These are phyloP conservation scores for Myioborus miniatus DNA, from an alignment of 2,797 vertebrate genomes.

Conservation along the genomic window DNA sequence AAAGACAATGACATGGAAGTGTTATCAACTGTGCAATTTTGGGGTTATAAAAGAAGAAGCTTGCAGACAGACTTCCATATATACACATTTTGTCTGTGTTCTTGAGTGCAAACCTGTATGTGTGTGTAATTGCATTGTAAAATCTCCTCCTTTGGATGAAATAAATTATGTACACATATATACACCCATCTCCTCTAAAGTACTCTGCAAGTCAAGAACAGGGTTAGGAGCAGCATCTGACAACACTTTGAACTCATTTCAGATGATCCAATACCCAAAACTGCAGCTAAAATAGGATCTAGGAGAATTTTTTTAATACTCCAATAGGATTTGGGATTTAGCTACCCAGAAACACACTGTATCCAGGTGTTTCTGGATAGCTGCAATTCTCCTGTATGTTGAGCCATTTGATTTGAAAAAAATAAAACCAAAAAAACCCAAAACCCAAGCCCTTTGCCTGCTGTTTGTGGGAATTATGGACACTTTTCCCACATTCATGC, in stretches of 20 bases:
- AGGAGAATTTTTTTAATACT: background rate
- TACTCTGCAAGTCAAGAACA: background rate
- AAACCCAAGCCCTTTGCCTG: background rate
- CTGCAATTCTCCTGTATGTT: background rate
- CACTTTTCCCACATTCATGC: rapidly evolving
- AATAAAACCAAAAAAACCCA: too few relatives aligned
- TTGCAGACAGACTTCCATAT: background rate
- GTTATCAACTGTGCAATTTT: background rate
- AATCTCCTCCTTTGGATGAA: background rate
- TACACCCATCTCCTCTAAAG: background rate
- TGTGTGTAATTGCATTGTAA: background rate
- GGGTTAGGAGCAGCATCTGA: background rate
- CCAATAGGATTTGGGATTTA: background rate
- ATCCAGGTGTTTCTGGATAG: background rate
- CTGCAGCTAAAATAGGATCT: background rate
- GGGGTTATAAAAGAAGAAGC: background rate
- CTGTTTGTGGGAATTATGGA: background rate
- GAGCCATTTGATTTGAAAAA: background rate
- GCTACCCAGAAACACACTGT: too few relatives aligned
- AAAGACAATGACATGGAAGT: background rate
- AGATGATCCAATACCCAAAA: background rate
- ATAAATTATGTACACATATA: background rate
- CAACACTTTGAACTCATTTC: background rate
- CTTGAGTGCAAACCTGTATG: background rate
- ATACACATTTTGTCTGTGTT: background rate